These are phyloP conservation scores for Paracanthobrama guichenoti DNA, from an alignment of 2,113 vertebrate species.

Conservation along the genomic window DNA sequence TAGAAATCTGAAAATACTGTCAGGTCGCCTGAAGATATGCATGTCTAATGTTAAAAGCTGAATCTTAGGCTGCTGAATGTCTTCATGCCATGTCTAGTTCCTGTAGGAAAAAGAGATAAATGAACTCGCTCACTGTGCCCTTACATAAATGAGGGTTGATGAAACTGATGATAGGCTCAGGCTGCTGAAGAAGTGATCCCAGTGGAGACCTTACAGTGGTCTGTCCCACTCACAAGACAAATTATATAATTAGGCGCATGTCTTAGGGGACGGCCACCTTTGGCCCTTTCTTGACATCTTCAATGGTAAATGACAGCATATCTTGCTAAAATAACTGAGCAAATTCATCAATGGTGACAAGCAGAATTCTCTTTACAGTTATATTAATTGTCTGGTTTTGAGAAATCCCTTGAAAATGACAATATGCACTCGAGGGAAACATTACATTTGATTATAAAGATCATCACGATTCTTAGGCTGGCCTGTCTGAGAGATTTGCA, in stretches of 20 bases:
- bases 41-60: background rate
- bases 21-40: background rate
- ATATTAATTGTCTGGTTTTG: slow-evolving; percentile 37
- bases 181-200: slow-evolving; percentile 71
- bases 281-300: slow-evolving; percentile 73
- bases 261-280: slow-evolving; percentile 74
- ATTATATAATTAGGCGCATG: slow-evolving; percentile 79
- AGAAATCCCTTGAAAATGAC: background rate
- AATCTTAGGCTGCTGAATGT: slow-evolving; percentile 4
- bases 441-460: slow-evolving; percentile 25
- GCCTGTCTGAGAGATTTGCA: slow-evolving; percentile 15
- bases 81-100: slow-evolving; percentile 19
- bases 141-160: slow-evolving; percentile 49
- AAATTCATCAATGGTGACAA: slow-evolving; percentile 75
- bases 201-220: slow-evolving; percentile 71
- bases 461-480: background rate
- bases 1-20: background rate
- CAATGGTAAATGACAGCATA: slow-evolving; percentile 74
- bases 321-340: slow-evolving; percentile 68
- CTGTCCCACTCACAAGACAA: slow-evolving; percentile 78
- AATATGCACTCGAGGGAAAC: slow-evolving; percentile 2
- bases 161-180: slow-evolving; percentile 73
- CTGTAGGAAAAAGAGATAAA: slow-evolving; percentile 38
- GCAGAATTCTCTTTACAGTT: slow-evolving; percentile 41
- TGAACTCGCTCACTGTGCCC: slow-evolving; percentile 31